Percentiles rank a stretch among this genome's conserved stretches.
Evolutionary conservation across 1,140 invertebrate genomes (phyloP).

Genomic region (Campodea augens): DNA sequence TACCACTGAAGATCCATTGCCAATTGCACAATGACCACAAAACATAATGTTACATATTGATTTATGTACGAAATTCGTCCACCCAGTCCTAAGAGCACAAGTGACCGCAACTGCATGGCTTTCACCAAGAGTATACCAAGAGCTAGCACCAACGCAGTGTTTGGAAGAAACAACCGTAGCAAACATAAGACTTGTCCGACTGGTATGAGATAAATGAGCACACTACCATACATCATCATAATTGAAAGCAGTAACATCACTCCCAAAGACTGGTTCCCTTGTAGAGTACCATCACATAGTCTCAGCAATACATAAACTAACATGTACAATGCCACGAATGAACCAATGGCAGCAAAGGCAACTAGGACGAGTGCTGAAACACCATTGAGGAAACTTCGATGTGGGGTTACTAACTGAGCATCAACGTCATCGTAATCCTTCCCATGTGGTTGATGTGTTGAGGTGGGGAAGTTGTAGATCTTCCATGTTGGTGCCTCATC

Average conservation of each 20-base stretch:
- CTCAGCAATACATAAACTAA: conserved; percentile 26
- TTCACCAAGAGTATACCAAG: conserved; percentile 23
- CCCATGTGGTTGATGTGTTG: not conserved
- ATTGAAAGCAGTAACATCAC: conserved; percentile 26
- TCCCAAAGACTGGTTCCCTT: conserved; percentile 27
- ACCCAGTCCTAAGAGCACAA: conserved; percentile 22
- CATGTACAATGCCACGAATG: conserved; percentile 23
- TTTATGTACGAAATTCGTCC: conserved; percentile 22
- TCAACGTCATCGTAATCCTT: not conserved
- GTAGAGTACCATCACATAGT: conserved; percentile 27
- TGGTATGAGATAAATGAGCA: conserved; percentile 26
- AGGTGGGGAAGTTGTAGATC: conserved; percentile 1
- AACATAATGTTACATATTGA: conserved; percentile 22
- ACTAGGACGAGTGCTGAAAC: conserved; percentile 22
- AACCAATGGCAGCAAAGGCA: conserved; percentile 18
- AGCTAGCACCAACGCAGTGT: conserved; percentile 18
- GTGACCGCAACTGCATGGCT: conserved; percentile 22
- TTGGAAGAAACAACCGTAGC: conserved; percentile 18
- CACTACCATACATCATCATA: conserved; percentile 24
- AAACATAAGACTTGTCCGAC: conserved; percentile 20
- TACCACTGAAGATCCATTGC: conserved; percentile 18
- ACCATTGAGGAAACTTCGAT: conserved; percentile 19
- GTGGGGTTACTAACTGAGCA: conserved; percentile 13
- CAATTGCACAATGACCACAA: conserved; percentile 23
- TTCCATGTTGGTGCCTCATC: not conserved